Percentiles rank a stretch among this genome's conserved stretches.
Conservation (phyloP, 2,888 invertebrate genomes). For the Diarsia mendica region DNA sequence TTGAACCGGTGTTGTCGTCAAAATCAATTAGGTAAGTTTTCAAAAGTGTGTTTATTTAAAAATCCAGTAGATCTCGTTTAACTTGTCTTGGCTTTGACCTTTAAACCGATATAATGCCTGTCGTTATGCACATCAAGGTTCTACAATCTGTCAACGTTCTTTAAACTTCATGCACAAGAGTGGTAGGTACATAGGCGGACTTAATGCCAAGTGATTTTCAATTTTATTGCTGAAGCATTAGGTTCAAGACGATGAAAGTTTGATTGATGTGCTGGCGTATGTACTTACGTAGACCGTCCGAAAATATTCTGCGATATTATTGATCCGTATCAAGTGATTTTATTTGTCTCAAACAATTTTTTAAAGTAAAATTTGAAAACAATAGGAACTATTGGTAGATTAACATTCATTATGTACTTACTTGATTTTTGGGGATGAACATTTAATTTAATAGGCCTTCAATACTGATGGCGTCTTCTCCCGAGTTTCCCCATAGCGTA, state of each 20-base stretch:
- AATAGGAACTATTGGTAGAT: neutral
- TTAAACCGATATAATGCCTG: too few relatives aligned
- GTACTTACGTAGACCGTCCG: neutral
- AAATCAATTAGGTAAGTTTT: slow-evolving; percentile 1
- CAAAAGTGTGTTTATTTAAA: neutral
- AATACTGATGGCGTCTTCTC: neutral
- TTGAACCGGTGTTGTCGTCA: slow-evolving; percentile 12
- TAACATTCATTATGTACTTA: neutral
- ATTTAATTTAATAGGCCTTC: neutral
- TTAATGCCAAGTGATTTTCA: too few relatives aligned
- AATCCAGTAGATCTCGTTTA: neutral
- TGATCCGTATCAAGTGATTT: neutral
- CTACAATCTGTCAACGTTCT: too few relatives aligned
- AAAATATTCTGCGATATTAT: neutral
- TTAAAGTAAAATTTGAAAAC: neutral
- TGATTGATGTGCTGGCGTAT: too few relatives aligned
- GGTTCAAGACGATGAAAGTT: too few relatives aligned
- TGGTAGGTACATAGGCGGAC: too few relatives aligned
- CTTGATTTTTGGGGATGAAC: neutral
- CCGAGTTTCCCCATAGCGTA: neutral
- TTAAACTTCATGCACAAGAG: too few relatives aligned
- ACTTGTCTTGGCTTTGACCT: too few relatives aligned
- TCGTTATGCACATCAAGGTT: too few relatives aligned
- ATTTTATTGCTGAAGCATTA: too few relatives aligned
- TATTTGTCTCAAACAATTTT: neutral